These are phyloP conservation scores for Diglossa brunneiventris DNA, from an alignment of 2,113 vertebrate species.

Conservation along the genomic window DNA sequence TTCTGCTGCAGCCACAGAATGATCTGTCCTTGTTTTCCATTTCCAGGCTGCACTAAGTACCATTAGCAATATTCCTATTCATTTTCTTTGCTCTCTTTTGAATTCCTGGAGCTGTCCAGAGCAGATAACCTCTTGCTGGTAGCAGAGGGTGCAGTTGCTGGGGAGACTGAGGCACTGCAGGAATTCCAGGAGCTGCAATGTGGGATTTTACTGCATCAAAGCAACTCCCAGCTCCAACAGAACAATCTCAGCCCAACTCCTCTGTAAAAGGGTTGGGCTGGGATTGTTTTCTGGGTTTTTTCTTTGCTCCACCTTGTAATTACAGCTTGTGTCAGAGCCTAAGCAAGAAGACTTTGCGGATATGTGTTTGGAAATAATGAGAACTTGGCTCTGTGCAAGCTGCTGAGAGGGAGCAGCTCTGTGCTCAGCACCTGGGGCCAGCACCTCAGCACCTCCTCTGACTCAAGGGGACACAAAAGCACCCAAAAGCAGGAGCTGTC, in stretches of 20 bases:
- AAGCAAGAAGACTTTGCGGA: not conserved
- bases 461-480: not conserved
- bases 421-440: not conserved
- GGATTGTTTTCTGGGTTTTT: not conserved
- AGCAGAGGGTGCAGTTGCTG: not conserved
- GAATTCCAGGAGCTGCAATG: not conserved
- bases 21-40: not conserved
- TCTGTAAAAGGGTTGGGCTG: not conserved
- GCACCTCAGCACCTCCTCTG: not conserved
- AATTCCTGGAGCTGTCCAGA: not conserved
- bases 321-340: not conserved
- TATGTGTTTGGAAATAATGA: not conserved
- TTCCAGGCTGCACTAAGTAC: not conserved
- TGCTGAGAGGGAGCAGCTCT: not conserved
- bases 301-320: not conserved
- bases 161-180: not conserved
- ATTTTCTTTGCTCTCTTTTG: not conserved
- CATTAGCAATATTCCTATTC: not conserved
- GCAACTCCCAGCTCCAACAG: not conserved
- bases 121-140: not conserved
- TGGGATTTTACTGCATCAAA: not conserved
- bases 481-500: not conserved
- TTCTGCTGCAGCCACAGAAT: not conserved
- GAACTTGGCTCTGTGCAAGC: not conserved
- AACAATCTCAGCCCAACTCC: not conserved